Evolutionary conservation across 2,113 vertebrate species (phyloP).

Genomic region (Glareola pratincola): DNA sequence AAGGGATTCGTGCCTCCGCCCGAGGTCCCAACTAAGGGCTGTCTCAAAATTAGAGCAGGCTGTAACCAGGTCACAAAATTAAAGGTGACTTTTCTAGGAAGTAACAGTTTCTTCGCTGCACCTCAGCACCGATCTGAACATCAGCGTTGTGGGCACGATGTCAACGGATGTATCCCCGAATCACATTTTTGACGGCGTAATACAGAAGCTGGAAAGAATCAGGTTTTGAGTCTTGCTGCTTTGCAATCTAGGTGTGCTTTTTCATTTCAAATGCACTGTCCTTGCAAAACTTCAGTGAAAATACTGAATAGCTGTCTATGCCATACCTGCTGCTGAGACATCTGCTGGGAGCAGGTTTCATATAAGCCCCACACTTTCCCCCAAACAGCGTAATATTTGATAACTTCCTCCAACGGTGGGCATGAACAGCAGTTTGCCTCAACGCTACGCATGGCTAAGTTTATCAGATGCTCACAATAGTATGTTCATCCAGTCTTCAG

Average conservation of each 20-base stretch:
- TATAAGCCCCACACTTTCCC: neutral
- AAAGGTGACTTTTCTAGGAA: neutral
- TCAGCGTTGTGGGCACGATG: neutral
- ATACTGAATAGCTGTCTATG: neutral
- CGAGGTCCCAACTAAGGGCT: neutral
- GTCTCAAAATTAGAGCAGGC: neutral
- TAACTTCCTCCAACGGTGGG: neutral
- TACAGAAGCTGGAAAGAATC: neutral
- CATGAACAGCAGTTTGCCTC: neutral
- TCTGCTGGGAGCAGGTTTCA: fast-evolving
- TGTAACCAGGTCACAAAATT: neutral
- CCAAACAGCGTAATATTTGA: neutral
- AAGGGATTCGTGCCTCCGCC: neutral
- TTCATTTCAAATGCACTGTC: neutral
- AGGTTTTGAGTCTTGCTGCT: neutral
- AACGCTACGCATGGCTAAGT: neutral
- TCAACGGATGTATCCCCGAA: neutral
- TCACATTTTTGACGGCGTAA: neutral
- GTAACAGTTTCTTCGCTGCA: neutral
- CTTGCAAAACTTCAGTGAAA: neutral
- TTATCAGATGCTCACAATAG: constrained; percentile 12
- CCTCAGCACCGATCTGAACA: fast-evolving
- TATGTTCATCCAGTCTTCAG: neutral
- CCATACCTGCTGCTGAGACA: neutral
- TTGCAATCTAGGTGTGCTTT: neutral